phyloP scores from a whole-genome alignment of 2,797 vertebrate species.

The Lagocephalus sceleratus region DNA sequence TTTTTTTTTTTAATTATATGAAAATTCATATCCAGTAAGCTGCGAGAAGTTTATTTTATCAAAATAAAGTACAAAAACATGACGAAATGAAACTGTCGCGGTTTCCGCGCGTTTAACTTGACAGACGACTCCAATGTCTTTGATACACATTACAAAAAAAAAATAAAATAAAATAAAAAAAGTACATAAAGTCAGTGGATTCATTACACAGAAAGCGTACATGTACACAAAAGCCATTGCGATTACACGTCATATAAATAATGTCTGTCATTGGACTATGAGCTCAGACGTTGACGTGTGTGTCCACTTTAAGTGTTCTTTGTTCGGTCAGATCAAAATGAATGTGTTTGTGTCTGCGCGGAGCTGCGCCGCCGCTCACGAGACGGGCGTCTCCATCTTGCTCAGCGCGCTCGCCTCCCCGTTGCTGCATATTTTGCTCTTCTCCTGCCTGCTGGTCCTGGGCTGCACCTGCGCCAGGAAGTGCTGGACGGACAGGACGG shows the following conservation, averaged over 20 bases:
- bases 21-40: too few species aligned
- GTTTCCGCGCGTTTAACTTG: too few species aligned
- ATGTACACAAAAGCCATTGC: conserved; percentile 1
- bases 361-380: conserved; percentile 40
- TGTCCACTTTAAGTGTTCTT: conserved; percentile 7
- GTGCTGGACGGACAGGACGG: accelerated
- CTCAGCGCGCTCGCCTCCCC: conserved; percentile 30
- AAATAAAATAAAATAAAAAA: conserved; percentile 2
- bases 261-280: background rate
- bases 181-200: conserved; percentile 5
- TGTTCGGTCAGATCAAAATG: background rate
- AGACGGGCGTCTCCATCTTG: conserved; percentile 44
- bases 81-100: too few species aligned
- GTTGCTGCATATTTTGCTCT: conserved; percentile 37
- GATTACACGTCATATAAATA: conserved; percentile 14
- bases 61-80: too few species aligned
- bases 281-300: conserved; percentile 21
- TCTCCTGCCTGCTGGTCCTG: conserved; percentile 47
- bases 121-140: background rate
- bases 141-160: conserved; percentile 7
- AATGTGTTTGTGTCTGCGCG: background rate
- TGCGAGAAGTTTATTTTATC: too few species aligned
- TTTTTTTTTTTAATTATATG: too few species aligned
- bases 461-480: conserved; percentile 1
- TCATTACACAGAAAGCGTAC: conserved; percentile 16